Base-by-base conservation (phyloP, 2,113 vertebrate genomes). In the Coptodon bakossiorum region DNA sequence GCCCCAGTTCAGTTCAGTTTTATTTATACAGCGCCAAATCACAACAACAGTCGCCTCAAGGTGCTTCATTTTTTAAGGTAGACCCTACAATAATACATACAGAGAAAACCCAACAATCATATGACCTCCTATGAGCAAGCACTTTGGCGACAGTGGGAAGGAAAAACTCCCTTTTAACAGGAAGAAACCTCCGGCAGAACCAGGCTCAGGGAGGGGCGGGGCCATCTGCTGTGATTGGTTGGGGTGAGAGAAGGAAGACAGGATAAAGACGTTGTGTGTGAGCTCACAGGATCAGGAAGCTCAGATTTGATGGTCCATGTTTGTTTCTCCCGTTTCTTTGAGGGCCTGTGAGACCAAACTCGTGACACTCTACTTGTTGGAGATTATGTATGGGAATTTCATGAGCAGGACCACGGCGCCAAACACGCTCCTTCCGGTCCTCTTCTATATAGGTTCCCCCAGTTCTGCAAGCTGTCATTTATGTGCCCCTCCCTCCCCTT, bases 61-160 rank as follows among this genome's bases (percentile, higher is more conserved):
- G 9, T 2, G 19, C 50, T 53, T 53, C 10, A 53, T n/a, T n/a
- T n/a, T 53, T 19, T 10, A 53, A 1, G 1, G 17, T 52, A 19
- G 17, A 52, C 0, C 50, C 1, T 9, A 19, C 9, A n/a, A 10
- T 52, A 3, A n/a, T 52, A n/a, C 5, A n/a, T 1, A 53, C 19
- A 53, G 50, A 53, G 50, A 53, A 53, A n/a, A 1, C 50, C 50
- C 19, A 52, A 52, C 50, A 52, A n/a, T 10, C 50, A 52, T 9
- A 0, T 50, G 48, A 50, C 4, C 17, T 4, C 48, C 48, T 52
- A 52, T 52, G 8, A 52, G 17, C 48, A 52, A 40, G 48, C 7
- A 16, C 4, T 19, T 9, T 52, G 17, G 50, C 4, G 3, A 52
- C 48, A 19, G 48, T 19, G 48, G 48, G 7, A 19, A 9, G 16